Percentiles rank a stretch among this genome's conserved stretches.
Conservation (phyloP, 2,888 invertebrate genomes). For the Melanargia galathea region DNA sequence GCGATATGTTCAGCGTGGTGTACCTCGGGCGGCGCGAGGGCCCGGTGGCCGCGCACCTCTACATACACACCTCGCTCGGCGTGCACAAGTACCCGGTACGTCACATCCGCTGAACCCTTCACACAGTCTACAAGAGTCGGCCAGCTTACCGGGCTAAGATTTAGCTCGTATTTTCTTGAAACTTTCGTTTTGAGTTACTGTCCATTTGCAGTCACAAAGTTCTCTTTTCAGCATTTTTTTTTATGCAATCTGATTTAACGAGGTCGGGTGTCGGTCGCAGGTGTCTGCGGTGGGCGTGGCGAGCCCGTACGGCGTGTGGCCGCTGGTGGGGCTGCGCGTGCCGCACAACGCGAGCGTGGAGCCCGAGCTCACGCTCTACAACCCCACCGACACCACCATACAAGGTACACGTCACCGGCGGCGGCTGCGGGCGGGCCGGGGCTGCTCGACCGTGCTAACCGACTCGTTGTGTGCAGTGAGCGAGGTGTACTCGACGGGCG, state of each 20-base stretch:
- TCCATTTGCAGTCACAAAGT: too few species aligned
- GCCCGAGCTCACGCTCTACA: constrained; percentile 95
- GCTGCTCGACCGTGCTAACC: not conserved
- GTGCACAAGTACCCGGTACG: constrained; percentile 92
- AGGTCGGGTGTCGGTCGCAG: constrained; percentile 60
- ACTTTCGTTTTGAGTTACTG: too few species aligned
- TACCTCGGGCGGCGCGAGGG: constrained; percentile 97
- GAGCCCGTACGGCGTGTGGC: constrained; percentile 95
- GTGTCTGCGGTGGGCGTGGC: constrained; percentile 93
- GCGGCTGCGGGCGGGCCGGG: not conserved
- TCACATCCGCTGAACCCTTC: too few species aligned
- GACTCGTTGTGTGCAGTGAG: not conserved
- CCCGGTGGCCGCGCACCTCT: constrained; percentile 91
- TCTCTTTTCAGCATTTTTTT: too few species aligned
- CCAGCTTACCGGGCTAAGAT: too few species aligned
- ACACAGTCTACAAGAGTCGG: too few species aligned
- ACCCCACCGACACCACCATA: constrained; percentile 91
- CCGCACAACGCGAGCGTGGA: constrained; percentile 95
- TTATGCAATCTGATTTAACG: too few species aligned
- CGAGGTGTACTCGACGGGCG: constrained; percentile 90
- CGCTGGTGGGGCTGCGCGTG: constrained; percentile 94
- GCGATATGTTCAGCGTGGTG: constrained; percentile 96
- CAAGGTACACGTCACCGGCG: constrained; percentile 53
- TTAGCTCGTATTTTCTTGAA: too few species aligned
- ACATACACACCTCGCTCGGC: constrained; percentile 97